A percentile compares a stretch with the other conserved stretches of the same genome.
Evolutionary conservation across 2,113 vertebrate genomes (phyloP).

Genomic region (Lipotes vexillifer): DNA sequence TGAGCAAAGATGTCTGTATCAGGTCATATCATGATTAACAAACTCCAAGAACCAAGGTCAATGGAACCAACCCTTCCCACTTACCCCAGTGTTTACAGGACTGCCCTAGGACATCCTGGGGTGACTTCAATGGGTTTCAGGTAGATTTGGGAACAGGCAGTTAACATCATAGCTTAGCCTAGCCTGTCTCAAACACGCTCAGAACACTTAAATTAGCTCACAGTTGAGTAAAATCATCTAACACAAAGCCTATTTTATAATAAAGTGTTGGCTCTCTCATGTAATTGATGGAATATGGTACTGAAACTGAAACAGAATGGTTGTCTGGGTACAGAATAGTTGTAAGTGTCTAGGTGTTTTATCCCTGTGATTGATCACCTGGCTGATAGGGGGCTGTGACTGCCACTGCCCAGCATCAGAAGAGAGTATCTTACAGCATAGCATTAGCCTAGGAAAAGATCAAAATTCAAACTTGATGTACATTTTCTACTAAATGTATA

Average conservation of each 20-base stretch:
- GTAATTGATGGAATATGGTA: background rate
- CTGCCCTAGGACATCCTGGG: background rate
- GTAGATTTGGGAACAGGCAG: background rate
- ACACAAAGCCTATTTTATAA: background rate
- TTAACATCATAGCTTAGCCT: background rate
- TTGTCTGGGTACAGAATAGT: background rate
- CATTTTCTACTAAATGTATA: background rate
- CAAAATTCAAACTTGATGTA: background rate
- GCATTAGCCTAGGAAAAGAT: fast-evolving
- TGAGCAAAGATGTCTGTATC: background rate
- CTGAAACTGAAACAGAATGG: too few relatives aligned
- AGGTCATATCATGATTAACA: too few relatives aligned
- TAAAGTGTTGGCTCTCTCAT: background rate
- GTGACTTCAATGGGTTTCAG: background rate
- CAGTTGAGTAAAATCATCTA: background rate
- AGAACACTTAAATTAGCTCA: background rate
- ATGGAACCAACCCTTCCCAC: background rate
- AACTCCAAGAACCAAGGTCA: background rate
- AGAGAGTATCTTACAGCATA: background rate
- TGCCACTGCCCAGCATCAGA: background rate
- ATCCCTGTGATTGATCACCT: background rate
- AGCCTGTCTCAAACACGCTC: background rate
- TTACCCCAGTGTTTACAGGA: too few relatives aligned
- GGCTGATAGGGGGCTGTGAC: background rate
- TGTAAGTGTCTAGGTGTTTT: background rate